phyloP scores from a whole-genome alignment of 2,888 invertebrate species.

The Congeria kusceri region DNA sequence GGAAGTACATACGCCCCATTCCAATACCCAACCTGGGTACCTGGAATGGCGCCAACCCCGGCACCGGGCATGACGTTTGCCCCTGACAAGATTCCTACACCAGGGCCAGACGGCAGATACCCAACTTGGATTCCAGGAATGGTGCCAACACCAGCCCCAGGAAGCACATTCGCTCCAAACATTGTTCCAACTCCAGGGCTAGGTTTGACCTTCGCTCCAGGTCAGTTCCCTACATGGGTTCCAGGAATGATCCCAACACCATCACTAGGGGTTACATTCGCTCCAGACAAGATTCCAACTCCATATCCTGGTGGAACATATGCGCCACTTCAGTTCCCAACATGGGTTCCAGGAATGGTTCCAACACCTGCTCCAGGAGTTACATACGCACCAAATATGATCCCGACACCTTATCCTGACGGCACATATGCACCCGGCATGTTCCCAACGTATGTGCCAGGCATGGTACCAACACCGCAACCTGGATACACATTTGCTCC shows the following conservation, averaged over 20 bases:
- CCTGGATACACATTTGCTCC: slow-evolving; percentile 60
- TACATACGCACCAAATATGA: slow-evolving; percentile 59
- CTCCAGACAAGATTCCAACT: slow-evolving; percentile 52
- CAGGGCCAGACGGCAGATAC: slow-evolving; percentile 57
- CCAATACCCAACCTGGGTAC: slow-evolving; percentile 58
- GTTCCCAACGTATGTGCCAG: slow-evolving; percentile 62
- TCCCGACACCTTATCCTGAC: slow-evolving; percentile 62
- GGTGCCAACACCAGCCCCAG: slow-evolving; percentile 60
- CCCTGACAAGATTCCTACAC: slow-evolving; percentile 55
- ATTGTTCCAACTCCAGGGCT: slow-evolving; percentile 55
- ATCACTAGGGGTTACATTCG: slow-evolving; percentile 54
- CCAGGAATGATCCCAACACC: slow-evolving; percentile 58
- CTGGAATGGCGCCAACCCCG: slow-evolving; percentile 62
- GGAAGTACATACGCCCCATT: slow-evolving; percentile 66
- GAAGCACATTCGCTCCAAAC: slow-evolving; percentile 60
- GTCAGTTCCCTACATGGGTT: slow-evolving; percentile 49
- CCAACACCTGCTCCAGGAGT: slow-evolving; percentile 60
- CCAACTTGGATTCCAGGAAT: slow-evolving; percentile 62
- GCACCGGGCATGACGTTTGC: slow-evolving; percentile 54
- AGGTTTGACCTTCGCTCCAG: slow-evolving; percentile 50
- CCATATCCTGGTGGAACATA: slow-evolving; percentile 51
- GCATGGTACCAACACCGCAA: slow-evolving; percentile 62
- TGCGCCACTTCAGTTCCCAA: slow-evolving; percentile 60
- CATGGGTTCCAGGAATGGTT: slow-evolving; percentile 56
- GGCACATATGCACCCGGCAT: slow-evolving; percentile 61